Evolutionary conservation across 2,888 invertebrate genomes (phyloP), one percentile per base, ranked within the genome.

Genomic region (Anodontia alba): DNA sequence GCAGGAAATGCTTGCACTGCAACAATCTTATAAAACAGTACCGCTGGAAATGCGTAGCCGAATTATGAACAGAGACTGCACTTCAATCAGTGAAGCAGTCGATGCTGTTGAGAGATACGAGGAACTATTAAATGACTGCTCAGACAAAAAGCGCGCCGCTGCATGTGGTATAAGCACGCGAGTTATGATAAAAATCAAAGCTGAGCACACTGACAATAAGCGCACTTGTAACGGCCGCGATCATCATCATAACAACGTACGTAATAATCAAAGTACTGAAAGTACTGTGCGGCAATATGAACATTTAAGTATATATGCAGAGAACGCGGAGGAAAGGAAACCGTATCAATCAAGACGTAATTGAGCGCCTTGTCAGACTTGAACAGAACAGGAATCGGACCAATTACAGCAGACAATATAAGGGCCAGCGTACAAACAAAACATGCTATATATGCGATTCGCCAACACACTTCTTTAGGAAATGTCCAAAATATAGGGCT

Each of bases 51-150:
- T 70, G 76, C 70, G 76, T 26, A 71, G 76, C 31, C 46, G 70
- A 23, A 20, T 70, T 29, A 70, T 76, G 70, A 71, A 76, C 12
- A 42, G 43, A 1, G 46, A 62, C 57, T 76, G 71, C 46, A 70
- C n/a, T 42, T 70, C 54, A n/a, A 62, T 76, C 0, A 62, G 76
- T 1, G 76, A 70, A 31, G 76, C 76, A 17, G 76, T 76, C 17
- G 76, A 76, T n/a, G 57, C 70, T 0, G 76, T 76, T 12, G 76
- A 76, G n/a, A 29, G 76, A 20, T 76, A 76, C 26, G 76, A 76
- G 36, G 76, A 70, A 8, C 31, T 76, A 38, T 29, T 76, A n/a
- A 57, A 29, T 29, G 57, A 57, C 23, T 17, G 20, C 20, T 8
- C 29, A 20, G 57, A 57, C 26, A 57, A 20, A 26, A 57, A 57